Evolutionary conservation across 2,888 invertebrate genomes (phyloP).

Genomic region (Hecatera dysodea): DNA sequence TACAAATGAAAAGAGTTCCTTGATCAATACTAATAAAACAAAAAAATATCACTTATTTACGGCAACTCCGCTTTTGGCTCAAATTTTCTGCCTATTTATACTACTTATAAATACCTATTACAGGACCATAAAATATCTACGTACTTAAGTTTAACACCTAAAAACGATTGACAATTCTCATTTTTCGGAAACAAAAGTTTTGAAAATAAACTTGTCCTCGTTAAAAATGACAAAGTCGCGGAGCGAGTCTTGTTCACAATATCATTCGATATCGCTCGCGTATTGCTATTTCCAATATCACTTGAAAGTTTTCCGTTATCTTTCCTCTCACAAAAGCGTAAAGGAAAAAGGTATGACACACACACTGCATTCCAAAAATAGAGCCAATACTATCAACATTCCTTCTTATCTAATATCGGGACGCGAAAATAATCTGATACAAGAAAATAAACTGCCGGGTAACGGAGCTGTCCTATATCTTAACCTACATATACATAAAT

Average conservation of each 20-base stretch:
- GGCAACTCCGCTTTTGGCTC: too few species aligned
- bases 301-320: constrained; percentile 57
- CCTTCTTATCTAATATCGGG: constrained; percentile 47
- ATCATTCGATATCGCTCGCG: constrained; percentile 51
- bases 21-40: too few species aligned
- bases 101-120: too few species aligned
- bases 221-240: constrained; percentile 15
- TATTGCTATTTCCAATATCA: constrained; percentile 58
- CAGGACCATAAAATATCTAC: neutral
- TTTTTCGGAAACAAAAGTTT: neutral
- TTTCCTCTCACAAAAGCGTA: constrained; percentile 53
- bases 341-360: constrained; percentile 53
- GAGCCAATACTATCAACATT: constrained; percentile 53
- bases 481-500: constrained; percentile 25
- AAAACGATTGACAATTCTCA: neutral
- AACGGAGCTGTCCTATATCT: constrained; percentile 9
- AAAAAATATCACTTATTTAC: too few species aligned
- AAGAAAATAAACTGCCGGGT: constrained; percentile 47
- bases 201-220: neutral
- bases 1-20: too few species aligned
- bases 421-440: constrained; percentile 54
- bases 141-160: neutral
- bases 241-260: constrained; percentile 27
- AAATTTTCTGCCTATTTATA: too few species aligned
- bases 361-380: constrained; percentile 51